A percentile compares a stretch with the other conserved stretches of the same genome.
Evolutionary conservation across 2,113 vertebrate species (phyloP).

Genomic region (Varanus salvator): DNA sequence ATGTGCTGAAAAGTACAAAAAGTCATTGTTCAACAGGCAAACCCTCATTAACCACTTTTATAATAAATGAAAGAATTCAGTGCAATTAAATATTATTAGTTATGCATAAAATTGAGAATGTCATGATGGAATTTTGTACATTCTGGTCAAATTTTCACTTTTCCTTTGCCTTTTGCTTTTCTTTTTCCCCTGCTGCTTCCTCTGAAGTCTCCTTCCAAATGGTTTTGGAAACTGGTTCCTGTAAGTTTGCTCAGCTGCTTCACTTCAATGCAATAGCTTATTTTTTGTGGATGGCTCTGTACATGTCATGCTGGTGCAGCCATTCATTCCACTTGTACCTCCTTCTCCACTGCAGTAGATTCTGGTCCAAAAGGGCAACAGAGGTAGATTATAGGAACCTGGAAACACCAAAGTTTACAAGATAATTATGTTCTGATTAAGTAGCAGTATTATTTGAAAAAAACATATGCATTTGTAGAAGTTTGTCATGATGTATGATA

Average conservation of each 20-base stretch:
- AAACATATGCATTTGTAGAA: not conserved
- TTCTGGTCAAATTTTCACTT: conserved; percentile 74
- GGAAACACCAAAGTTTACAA: not conserved
- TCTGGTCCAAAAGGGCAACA: conserved; percentile 29
- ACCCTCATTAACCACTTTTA: conserved; percentile 11
- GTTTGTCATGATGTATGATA: not conserved
- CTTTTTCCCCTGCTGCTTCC: conserved; percentile 79
- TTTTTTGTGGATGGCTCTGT: conserved; percentile 55
- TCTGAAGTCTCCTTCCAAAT: conserved; percentile 99
- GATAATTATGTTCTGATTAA: not conserved
- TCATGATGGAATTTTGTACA: conserved; percentile 60
- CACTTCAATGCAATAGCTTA: conserved; percentile 59
- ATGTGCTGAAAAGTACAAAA: not conserved
- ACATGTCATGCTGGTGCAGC: conserved; percentile 58
- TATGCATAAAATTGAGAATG: conserved; percentile 53
- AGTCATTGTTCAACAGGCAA: not conserved
- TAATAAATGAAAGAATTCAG: not conserved
- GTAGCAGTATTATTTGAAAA: not conserved
- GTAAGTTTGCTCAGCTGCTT: conserved; percentile 87
- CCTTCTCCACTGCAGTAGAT: not conserved
- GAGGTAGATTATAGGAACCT: conserved; percentile 38
- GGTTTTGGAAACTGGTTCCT: conserved; percentile 99
- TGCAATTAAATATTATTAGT: conserved; percentile 47
- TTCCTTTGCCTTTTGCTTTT: conserved; percentile 66
- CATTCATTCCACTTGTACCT: conserved; percentile 53